A percentile compares a stretch with the other conserved stretches of the same genome.
Conservation (phyloP, 2,888 invertebrate genomes). For the Netelia melanura region DNA sequence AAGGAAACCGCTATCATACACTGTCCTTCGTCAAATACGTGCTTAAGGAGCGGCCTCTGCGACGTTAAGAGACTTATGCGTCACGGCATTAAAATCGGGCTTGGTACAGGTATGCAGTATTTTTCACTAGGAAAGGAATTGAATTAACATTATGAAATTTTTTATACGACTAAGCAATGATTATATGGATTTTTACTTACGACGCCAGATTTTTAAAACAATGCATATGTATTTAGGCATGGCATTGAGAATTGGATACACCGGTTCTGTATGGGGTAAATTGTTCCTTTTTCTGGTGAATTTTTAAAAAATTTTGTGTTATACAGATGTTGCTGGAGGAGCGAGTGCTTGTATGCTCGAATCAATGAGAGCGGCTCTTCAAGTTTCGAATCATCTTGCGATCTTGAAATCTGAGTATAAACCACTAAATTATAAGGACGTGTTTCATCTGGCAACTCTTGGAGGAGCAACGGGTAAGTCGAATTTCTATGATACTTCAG, state of each 20-base stretch:
- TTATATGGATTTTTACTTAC: no score
- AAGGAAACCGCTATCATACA: slow-evolving; percentile 91
- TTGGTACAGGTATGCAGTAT: slow-evolving; percentile 91
- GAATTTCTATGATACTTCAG: slow-evolving; percentile 21
- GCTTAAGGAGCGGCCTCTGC: slow-evolving; percentile 92
- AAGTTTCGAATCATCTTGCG: slow-evolving; percentile 90
- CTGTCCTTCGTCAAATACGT: slow-evolving; percentile 94
- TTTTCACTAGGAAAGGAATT: not conserved
- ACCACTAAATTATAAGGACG: slow-evolving; percentile 90
- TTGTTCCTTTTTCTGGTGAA: no score
- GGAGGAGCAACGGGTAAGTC: slow-evolving; percentile 92
- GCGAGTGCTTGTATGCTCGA: slow-evolving; percentile 91
- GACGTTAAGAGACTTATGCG: slow-evolving; percentile 89
- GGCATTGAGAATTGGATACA: no score
- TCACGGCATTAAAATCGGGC: slow-evolving; percentile 90
- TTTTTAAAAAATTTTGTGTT: not conserved
- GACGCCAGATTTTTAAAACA: no score
- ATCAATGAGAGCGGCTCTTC: slow-evolving; percentile 90
- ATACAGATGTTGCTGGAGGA: slow-evolving; percentile 93
- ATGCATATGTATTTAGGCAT: no score
- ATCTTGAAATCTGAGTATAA: slow-evolving; percentile 85
- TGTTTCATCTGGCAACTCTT: slow-evolving; percentile 93
- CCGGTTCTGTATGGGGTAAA: no score
- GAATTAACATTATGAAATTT: no score
- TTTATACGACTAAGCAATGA: no score